Evolutionary conservation across 2,797 vertebrate genomes (phyloP), one percentile per base, ranked within the genome.

Genomic region (Rhodeus uyekii): DNA sequence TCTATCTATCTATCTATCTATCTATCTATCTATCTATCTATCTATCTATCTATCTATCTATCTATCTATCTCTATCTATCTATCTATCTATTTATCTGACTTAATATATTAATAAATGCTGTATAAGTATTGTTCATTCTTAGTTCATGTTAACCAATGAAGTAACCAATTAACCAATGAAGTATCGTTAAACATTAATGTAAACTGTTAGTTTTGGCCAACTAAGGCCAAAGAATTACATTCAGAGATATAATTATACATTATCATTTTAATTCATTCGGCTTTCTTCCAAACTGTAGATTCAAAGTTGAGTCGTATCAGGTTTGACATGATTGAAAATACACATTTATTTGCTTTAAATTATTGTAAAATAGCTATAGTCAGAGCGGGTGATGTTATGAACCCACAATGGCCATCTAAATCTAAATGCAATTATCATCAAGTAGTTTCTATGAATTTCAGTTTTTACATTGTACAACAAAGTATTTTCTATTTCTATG

Each of bases 51-150:
- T 2, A 2, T 18, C 44, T 2, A 0, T 46, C 44, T 2, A 5
- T 46, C 1, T 0, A 0, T 46, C 4, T 0, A 7, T 46, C 48
- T 13, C 1, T 50, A 7, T 18, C 38, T 3, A 1, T 39, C 8
- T 39, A 2, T 46, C 14, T 39, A 0, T 46, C 44, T 2, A 5
- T 46, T 0, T 0, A 0, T 46, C 4, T 0, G 2, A 18, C 48
- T 13, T 1, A 19, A 7, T 18, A 8, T 3, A 1, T 39, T 39
- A 22, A 50, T 22, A 50, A 9, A 22, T 50, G 19, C 8, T 9
- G 48, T 8, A 50, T 6, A 50, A 50, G 19, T 22, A 22, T 53
- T n/a, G 22, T n/a, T n/a, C 8, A 53, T 53, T 18, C 22, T n/a
- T n/a, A n/a, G 19, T 50, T 53, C 3, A 8, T 46, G 44, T 46